A percentile compares a stretch with the other conserved stretches of the same genome.
Conservation (phyloP, 2,113 vertebrate genomes). For the Ceyx cyanopectus region DNA sequence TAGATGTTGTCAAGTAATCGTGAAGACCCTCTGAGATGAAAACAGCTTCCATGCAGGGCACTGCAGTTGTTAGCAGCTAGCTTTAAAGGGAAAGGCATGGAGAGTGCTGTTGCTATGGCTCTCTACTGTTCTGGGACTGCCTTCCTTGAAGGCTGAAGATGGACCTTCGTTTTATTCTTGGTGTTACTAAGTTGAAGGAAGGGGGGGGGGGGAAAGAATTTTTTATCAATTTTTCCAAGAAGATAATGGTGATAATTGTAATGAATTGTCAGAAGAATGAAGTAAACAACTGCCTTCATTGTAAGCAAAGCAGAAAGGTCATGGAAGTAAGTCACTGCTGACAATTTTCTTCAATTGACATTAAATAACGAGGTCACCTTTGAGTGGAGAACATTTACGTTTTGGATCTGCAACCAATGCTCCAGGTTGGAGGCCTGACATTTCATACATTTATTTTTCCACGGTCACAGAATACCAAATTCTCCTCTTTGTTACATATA, state of each 20-base stretch:
- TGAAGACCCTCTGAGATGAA: constrained; percentile 17
- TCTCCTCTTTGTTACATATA: background rate
- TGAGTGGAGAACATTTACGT: background rate
- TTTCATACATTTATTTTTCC: background rate
- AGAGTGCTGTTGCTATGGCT: background rate
- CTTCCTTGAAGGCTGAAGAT: background rate
- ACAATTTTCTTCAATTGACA: background rate
- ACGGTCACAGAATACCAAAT: background rate
- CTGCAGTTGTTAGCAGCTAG: background rate
- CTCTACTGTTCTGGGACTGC: background rate
- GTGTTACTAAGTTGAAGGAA: background rate
- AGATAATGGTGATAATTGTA: background rate
- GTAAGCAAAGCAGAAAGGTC: background rate
- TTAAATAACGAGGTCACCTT: background rate
- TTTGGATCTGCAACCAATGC: background rate
- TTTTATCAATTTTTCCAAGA: background rate
- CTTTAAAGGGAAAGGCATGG: background rate
- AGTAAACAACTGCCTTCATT: background rate
- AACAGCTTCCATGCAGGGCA: background rate
- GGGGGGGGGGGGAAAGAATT: background rate
- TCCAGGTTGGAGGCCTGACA: background rate
- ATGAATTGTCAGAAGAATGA: background rate
- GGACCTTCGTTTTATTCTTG: background rate
- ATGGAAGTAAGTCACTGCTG: background rate
- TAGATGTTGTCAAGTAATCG: constrained; percentile 23